Percentiles rank a stretch among this genome's conserved stretches.
phyloP scores from a whole-genome alignment of 1,140 invertebrate species.

The Melanaphis sacchari region DNA sequence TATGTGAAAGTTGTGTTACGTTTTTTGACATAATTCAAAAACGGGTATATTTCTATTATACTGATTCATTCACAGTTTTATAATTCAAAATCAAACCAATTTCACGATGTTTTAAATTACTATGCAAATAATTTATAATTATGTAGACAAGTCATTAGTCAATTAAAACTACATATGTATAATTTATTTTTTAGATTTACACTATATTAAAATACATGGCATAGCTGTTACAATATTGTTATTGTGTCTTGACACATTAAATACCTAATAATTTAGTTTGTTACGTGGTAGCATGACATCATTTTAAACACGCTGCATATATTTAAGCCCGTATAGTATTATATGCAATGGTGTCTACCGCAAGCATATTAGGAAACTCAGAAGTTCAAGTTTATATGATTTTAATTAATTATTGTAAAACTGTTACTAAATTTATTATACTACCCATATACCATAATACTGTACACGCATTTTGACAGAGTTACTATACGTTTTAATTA shows the following conservation, averaged over 20 bases:
- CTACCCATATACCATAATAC: background rate
- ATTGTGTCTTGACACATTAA: background rate
- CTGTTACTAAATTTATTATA: conserved; percentile 1
- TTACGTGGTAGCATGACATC: background rate
- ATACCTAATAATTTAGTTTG: conserved; percentile 15
- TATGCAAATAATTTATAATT: background rate
- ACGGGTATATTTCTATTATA: background rate
- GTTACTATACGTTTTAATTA: background rate
- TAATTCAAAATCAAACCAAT: background rate
- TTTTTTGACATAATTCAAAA: background rate
- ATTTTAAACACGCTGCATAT: background rate
- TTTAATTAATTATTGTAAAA: conserved; percentile 2
- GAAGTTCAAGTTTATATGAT: conserved; percentile 1
- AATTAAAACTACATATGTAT: background rate
- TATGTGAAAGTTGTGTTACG: background rate
- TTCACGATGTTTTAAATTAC: background rate
- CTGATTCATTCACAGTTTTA: background rate
- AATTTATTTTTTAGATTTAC: background rate
- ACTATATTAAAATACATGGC: background rate
- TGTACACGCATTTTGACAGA: background rate
- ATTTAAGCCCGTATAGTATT: background rate
- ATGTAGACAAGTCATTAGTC: background rate
- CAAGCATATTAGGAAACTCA: background rate
- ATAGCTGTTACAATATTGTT: background rate
- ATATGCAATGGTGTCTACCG: conserved; percentile 2